These are phyloP conservation scores for Melinaea menophilus DNA, from an alignment of 2,888 invertebrate genomes.

Conservation along the genomic window DNA sequence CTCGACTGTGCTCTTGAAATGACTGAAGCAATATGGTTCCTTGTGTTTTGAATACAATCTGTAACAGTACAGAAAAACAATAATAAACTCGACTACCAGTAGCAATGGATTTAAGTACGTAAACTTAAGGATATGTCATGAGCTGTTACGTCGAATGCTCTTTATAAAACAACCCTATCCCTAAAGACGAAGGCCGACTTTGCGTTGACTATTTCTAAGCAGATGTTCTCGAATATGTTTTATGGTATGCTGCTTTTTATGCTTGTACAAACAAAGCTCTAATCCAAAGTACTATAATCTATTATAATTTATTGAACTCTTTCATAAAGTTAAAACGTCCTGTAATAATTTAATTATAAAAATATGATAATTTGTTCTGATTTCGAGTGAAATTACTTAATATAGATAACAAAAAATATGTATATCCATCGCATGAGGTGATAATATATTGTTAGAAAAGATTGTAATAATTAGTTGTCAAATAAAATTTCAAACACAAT, in stretches of 20 bases:
- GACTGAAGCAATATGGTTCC: slow-evolving; percentile 57
- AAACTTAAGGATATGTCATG: slow-evolving; percentile 24
- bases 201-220: slow-evolving; percentile 11
- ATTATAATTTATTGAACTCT: slow-evolving; percentile 10
- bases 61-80: slow-evolving; percentile 74
- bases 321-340: neutral
- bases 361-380: no score
- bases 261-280: slow-evolving; percentile 31
- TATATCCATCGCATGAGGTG: no score
- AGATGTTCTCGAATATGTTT: slow-evolving; percentile 28
- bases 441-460: no score
- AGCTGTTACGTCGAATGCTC: slow-evolving; percentile 15
- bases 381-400: no score
- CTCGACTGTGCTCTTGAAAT: slow-evolving; percentile 49
- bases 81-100: slow-evolving; percentile 62
- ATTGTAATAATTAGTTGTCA: no score
- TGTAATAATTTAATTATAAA: no score
- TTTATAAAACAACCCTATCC: slow-evolving; percentile 15
- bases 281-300: slow-evolving; percentile 19
- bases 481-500: no score
- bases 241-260: slow-evolving; percentile 32
- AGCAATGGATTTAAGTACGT: slow-evolving; percentile 43
- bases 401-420: no score
- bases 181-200: slow-evolving; percentile 12
- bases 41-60: slow-evolving; percentile 75